Evolutionary conservation across 2,797 vertebrate species (phyloP).

Genomic region (Triplophysa bombifrons): DNA sequence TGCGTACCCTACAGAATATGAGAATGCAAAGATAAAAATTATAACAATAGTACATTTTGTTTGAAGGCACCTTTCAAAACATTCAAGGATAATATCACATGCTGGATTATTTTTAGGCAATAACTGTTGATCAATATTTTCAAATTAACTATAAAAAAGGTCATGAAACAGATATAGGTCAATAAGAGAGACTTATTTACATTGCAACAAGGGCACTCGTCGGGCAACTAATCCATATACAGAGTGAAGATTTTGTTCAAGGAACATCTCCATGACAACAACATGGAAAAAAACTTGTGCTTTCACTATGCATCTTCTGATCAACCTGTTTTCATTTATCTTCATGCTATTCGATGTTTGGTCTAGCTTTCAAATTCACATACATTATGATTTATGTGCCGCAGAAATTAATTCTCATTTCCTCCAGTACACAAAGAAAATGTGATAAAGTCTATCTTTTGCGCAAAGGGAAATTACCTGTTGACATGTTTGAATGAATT

Average conservation of each 20-base stretch:
- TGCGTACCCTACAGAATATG: background rate
- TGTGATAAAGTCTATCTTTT: conserved; percentile 30
- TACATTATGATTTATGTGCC: background rate
- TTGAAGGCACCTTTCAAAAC: too few relatives aligned
- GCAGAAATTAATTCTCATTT: conserved; percentile 25
- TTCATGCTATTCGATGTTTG: conserved; percentile 16
- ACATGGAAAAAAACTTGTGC: background rate
- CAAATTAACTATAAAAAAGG: too few relatives aligned
- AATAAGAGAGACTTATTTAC: background rate
- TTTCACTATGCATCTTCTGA: conserved; percentile 31
- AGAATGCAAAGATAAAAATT: background rate
- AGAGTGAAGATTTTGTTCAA: background rate
- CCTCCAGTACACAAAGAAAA: conserved; percentile 4
- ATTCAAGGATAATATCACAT: too few relatives aligned
- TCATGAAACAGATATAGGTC: too few relatives aligned
- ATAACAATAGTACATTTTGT: too few relatives aligned
- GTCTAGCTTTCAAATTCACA: conserved; percentile 15
- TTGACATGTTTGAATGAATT: conserved; percentile 3
- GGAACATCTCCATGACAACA: conserved; percentile 36
- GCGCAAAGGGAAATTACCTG: conserved; percentile 27
- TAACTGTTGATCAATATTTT: too few relatives aligned
- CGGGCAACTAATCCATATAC: conserved; percentile 24
- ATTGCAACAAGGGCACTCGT: conserved; percentile 5
- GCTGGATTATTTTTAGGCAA: too few relatives aligned
- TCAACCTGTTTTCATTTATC: conserved; percentile 16